Evolutionary conservation across 2,888 invertebrate species (phyloP), one percentile per base, ranked within the genome.

Genomic region (Pomacea canaliculata): DNA sequence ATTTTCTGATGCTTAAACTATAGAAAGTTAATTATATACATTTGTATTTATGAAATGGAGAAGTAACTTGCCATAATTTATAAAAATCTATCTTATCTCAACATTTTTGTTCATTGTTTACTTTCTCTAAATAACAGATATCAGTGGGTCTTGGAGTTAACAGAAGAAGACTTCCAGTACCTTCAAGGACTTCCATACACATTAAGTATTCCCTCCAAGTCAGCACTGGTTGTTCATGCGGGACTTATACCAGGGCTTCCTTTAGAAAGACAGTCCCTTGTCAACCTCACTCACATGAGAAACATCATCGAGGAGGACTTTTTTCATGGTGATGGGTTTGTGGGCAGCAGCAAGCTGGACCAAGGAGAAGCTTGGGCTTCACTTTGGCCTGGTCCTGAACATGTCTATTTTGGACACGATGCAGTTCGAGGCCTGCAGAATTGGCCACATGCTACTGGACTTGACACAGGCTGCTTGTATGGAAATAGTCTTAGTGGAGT

Each of bases 321-420:
- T 18, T 71, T 80, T 59, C n/a, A 74, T 70, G 18, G 49, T 37
- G n/a, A 69, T n/a, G 69, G 69, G 10, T 59, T 85, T 10, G 70
- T 75, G 19, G 83, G 83, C 1, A 74, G 80, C 13, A 86, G 84
- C 62, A 76, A 82, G 48, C 72, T 72, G 0, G 81, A 83, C 46
- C 77, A 79, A 51, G 90, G 90, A 2, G 82, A 84, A 16, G 83
- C 88, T 1, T 91, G 91, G 91, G 86, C 86, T 9, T 79, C 85
- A 4, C 46, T 84, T 18, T 91, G 91, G 91, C 73, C 73, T 7
- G 91, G 91, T 5, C 90, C 91, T 7, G 79, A 88, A 70, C 91
- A 91, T 82, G 88, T 91, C 13, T 91, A 90, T 80, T 91, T 89
- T 79, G 91, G 91, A 56, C 91, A 91, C 73, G 90, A 90, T 83